Evolutionary conservation across 2,888 invertebrate species (phyloP).

Genomic region (Operophtera brumata): DNA sequence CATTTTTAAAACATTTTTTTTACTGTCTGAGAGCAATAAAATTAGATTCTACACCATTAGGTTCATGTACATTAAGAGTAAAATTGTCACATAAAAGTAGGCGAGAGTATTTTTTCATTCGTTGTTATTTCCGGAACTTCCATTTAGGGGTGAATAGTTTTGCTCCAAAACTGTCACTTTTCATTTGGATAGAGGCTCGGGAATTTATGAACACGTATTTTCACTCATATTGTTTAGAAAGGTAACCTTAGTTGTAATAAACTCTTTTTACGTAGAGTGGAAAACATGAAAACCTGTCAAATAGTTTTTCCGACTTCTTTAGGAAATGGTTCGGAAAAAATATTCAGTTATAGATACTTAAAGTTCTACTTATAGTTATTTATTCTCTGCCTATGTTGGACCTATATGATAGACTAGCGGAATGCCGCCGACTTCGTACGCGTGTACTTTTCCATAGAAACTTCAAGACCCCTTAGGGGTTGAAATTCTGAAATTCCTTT

Average conservation of each 20-base stretch:
- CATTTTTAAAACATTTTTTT: constrained; percentile 2
- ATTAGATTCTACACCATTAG: constrained; percentile 1
- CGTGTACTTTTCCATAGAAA: no score
- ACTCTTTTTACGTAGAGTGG: no score
- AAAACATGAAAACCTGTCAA: no score
- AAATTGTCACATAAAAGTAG: background rate
- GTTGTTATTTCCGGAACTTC: constrained; percentile 20
- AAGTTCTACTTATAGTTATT: no score
- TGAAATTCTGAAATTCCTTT: no score
- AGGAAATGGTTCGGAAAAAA: no score
- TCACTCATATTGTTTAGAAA: constrained; percentile 1
- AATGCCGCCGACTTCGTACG: no score
- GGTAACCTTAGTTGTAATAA: background rate
- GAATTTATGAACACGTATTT: constrained; percentile 10
- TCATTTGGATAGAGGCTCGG: constrained; percentile 22
- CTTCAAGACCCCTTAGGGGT: no score
- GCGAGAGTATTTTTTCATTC: constrained; percentile 2
- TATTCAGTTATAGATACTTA: no score
- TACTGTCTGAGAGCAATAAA: background rate
- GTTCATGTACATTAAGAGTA: background rate
- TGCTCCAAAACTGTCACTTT: constrained; percentile 30
- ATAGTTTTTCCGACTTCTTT: no score
- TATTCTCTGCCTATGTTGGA: no score
- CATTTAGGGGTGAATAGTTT: constrained; percentile 14
- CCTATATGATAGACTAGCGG: no score